Percentiles rank a stretch among this genome's conserved stretches.
Conservation (phyloP, 2,797 vertebrate species). For the Taenioides sp. region DNA sequence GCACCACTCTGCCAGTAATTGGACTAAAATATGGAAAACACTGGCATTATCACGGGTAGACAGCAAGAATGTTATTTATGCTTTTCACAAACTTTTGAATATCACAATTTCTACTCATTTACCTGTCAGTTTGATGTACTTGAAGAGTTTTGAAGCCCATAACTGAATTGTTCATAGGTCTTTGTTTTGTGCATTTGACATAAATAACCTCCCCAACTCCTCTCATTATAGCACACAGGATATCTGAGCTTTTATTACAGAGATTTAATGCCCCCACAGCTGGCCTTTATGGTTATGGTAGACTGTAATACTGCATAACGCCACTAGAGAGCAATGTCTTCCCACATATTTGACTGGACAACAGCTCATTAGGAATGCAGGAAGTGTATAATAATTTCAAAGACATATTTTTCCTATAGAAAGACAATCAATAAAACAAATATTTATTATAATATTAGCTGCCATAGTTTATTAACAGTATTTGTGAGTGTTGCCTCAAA, state of each 20-base stretch:
- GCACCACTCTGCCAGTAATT: conserved; percentile 51
- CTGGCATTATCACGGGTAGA: conserved; percentile 24
- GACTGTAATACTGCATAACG: conserved; percentile 21
- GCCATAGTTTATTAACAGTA: background rate
- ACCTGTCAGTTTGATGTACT: background rate
- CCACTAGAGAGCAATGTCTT: conserved; percentile 70
- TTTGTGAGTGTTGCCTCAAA: background rate
- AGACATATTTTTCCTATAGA: background rate
- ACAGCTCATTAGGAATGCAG: background rate
- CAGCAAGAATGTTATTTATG: conserved; percentile 31
- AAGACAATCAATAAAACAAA: background rate
- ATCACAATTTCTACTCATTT: conserved; percentile 9
- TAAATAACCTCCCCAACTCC: conserved; percentile 13
- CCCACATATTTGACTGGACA: conserved; percentile 22
- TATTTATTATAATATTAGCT: too few relatives aligned
- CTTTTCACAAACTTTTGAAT: background rate
- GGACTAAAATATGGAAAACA: conserved; percentile 49
- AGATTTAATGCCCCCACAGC: conserved; percentile 20
- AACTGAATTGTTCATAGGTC: conserved; percentile 13
- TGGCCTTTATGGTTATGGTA: background rate
- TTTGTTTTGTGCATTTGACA: conserved; percentile 8
- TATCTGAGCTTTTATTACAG: conserved; percentile 24
- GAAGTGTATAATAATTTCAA: background rate
- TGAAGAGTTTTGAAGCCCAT: background rate
- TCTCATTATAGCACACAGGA: conserved; percentile 21